Conservation (phyloP, 1,140 invertebrate species). For the Arctopsyche grandis region DNA sequence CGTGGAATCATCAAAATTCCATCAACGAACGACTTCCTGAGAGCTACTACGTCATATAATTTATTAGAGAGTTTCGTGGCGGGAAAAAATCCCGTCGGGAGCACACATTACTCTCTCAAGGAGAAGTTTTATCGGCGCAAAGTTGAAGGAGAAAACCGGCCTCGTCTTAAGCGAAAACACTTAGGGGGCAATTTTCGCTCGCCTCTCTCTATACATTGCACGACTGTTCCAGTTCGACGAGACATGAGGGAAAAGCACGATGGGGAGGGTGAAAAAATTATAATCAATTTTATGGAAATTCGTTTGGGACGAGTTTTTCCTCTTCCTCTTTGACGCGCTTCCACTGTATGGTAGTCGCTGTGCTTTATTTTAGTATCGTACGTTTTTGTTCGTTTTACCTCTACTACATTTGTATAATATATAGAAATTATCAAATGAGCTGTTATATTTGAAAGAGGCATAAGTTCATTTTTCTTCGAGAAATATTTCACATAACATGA, state of each 20-base stretch:
- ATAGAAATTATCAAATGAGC: no score
- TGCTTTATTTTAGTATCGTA: no score
- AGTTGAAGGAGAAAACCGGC: slow-evolving; percentile 31
- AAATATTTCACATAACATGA: no score
- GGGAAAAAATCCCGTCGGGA: slow-evolving; percentile 46
- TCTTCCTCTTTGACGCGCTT: background rate
- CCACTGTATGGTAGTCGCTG: no score
- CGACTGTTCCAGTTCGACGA: background rate
- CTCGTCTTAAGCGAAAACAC: slow-evolving; percentile 39
- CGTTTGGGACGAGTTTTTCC: background rate
- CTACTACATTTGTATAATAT: no score
- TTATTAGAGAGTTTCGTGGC: slow-evolving; percentile 49
- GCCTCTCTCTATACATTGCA: slow-evolving; percentile 8
- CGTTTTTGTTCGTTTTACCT: no score
- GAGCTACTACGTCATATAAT: slow-evolving; percentile 41
- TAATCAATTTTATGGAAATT: slow-evolving; percentile 11
- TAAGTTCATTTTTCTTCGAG: no score
- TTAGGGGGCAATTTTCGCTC: slow-evolving; percentile 46
- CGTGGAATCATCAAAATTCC: slow-evolving; percentile 47
- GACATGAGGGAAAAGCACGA: background rate
- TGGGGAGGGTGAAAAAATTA: background rate
- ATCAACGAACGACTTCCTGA: slow-evolving; percentile 30
- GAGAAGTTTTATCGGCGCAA: slow-evolving; percentile 45
- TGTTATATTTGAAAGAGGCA: no score
- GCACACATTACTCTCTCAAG: slow-evolving; percentile 44